Evolutionary conservation across 1,140 invertebrate genomes (phyloP).

Genomic region (Diachasmimorpha longicaudata): DNA sequence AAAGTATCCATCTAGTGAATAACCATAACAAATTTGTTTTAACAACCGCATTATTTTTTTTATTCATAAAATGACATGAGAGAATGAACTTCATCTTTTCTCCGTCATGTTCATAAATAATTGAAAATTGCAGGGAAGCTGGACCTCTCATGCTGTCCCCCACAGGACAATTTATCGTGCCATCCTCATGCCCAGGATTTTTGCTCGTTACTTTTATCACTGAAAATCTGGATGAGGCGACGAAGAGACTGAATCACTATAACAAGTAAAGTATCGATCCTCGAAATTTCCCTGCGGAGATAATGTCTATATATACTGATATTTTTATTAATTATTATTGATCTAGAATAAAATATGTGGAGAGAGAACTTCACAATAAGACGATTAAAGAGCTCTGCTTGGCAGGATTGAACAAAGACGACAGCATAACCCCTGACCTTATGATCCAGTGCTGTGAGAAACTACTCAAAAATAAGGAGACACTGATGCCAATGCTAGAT

Average conservation of each 20-base stretch:
- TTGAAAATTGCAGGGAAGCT: conserved; percentile 71
- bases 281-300: conserved; percentile 8
- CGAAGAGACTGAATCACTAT: conserved; percentile 73
- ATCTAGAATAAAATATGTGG: conserved; percentile 76
- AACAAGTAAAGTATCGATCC: conserved; percentile 68
- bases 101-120: not conserved
- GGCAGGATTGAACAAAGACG: conserved; percentile 80
- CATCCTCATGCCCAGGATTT: conserved; percentile 84
- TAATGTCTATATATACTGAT: not conserved
- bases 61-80: too few relatives aligned
- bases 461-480: conserved; percentile 67
- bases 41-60: too few relatives aligned
- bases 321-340: too few relatives aligned
- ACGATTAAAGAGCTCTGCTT: conserved; percentile 73
- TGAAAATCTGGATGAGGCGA: conserved; percentile 77
- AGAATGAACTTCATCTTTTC: too few relatives aligned
- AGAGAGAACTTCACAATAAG: conserved; percentile 72
- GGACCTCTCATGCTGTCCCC: conserved; percentile 92
- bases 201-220: conserved; percentile 85
- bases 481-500: conserved; percentile 50
- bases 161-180: conserved; percentile 90
- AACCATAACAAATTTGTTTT: too few relatives aligned
- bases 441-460: conserved; percentile 86
- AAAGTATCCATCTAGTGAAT: too few relatives aligned
- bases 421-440: conserved; percentile 85